These are phyloP conservation scores for Ispidina picta DNA, from an alignment of 2,797 vertebrate genomes.

Conservation along the genomic window DNA sequence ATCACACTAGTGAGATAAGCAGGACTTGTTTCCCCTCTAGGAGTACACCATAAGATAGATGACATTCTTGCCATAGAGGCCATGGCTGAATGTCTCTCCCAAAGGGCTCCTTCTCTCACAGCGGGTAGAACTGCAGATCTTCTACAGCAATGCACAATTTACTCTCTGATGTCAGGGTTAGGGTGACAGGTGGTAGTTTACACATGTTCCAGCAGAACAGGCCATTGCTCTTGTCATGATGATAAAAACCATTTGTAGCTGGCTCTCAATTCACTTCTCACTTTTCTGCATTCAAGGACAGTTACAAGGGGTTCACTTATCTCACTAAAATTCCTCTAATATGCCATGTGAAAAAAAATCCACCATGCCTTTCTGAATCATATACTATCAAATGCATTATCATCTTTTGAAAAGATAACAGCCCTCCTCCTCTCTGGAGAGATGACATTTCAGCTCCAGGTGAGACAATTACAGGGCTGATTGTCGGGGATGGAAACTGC, in stretches of 20 bases:
- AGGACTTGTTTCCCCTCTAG: background rate
- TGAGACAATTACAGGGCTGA: conserved; percentile 66
- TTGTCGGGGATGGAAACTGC: conserved; percentile 50
- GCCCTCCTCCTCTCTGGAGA: conserved; percentile 30
- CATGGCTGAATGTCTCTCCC: background rate
- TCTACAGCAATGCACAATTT: background rate
- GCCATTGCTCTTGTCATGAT: background rate
- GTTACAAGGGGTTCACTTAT: background rate
- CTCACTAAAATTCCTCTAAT: conserved; percentile 11
- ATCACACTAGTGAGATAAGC: background rate
- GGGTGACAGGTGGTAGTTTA: background rate
- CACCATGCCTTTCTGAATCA: background rate
- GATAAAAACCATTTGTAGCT: background rate
- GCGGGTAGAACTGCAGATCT: background rate
- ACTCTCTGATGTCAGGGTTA: background rate
- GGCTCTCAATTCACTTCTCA: background rate
- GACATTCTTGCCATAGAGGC: background rate
- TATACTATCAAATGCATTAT: conserved; percentile 37
- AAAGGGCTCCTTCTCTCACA: background rate
- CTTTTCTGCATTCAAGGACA: conserved; percentile 16
- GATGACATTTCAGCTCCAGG: conserved; percentile 37
- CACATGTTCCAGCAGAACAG: background rate
- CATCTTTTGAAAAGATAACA: conserved; percentile 32
- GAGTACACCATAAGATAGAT: background rate
- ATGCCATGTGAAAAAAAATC: background rate